phyloP scores from a whole-genome alignment of 2,113 vertebrate species.

The Cervus canadensis region DNA sequence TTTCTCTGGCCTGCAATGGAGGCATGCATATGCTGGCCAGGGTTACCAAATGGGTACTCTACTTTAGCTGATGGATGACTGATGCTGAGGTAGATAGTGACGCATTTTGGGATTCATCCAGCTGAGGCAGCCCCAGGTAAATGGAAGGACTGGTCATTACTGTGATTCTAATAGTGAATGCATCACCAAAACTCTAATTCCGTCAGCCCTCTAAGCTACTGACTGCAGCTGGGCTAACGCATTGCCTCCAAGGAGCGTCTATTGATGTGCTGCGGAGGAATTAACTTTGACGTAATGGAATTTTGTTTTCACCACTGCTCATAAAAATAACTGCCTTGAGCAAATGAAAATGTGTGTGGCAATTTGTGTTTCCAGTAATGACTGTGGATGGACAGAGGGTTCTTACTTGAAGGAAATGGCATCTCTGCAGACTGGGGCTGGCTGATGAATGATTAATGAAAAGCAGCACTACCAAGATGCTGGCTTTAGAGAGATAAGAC shows the following conservation, averaged over 20 bases:
- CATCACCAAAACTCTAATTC: not conserved
- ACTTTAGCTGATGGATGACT: not conserved
- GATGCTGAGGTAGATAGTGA: not conserved
- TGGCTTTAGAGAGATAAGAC: not conserved
- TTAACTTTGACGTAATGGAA: conserved; percentile 69
- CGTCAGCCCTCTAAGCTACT: not conserved
- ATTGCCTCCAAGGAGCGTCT: conserved; percentile 32
- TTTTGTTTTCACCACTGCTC: conserved; percentile 69
- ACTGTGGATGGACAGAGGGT: conserved; percentile 61
- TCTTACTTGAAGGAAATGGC: conserved; percentile 55
- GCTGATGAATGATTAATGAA: conserved; percentile 62
- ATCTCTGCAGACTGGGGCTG: conserved; percentile 34
- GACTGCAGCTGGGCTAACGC: conserved; percentile 13
- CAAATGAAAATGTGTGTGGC: conserved; percentile 70
- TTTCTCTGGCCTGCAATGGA: not conserved
- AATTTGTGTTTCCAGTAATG: conserved; percentile 64
- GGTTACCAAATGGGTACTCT: not conserved
- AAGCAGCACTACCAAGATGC: not conserved
- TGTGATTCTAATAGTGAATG: fast-evolving
- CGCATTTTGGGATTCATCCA: not conserved
- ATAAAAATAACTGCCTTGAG: conserved; percentile 65
- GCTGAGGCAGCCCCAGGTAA: not conserved
- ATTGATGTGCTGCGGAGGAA: conserved; percentile 37
- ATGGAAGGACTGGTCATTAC: not conserved
- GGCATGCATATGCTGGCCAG: not conserved